phyloP scores from a whole-genome alignment of 2,888 invertebrate genomes.

The Ectropis crepuscularia region DNA sequence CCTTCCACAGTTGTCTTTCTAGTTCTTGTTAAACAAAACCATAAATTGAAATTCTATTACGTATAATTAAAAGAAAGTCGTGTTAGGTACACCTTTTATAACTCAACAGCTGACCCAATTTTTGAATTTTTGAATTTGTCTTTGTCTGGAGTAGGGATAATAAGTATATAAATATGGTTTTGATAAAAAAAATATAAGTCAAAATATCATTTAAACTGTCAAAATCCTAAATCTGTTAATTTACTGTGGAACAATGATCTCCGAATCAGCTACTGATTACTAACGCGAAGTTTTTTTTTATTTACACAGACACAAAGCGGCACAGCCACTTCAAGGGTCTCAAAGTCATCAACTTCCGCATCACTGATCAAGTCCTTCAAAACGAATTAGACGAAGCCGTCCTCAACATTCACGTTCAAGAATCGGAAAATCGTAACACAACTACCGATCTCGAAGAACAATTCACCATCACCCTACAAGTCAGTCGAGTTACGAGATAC shows the following conservation, averaged over 20 bases:
- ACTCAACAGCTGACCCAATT: no score
- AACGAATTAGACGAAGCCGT: conserved; percentile 89
- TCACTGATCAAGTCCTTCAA: conserved; percentile 88
- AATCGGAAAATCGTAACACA: conserved; percentile 67
- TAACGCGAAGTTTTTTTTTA: not conserved
- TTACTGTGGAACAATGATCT: not conserved
- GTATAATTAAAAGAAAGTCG: no score
- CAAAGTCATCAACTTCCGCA: conserved; percentile 89
- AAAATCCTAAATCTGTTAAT: not conserved
- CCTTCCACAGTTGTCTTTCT: no score
- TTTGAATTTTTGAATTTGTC: no score
- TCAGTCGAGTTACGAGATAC: conserved; percentile 73
- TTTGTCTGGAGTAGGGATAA: not conserved
- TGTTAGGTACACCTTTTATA: no score
- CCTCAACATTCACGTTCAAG: conserved; percentile 88
- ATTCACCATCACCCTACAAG: conserved; percentile 70
- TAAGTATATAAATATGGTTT: no score
- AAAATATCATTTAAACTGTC: not conserved
- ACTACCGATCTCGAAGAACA: conserved; percentile 66
- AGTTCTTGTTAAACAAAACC: no score
- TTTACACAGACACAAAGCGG: conserved; percentile 85
- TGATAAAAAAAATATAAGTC: not conserved
- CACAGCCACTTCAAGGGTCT: conserved; percentile 88
- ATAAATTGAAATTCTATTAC: no score
- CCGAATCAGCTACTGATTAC: no score